Conservation (phyloP, 2,113 vertebrate genomes). For the Rana temporaria region DNA sequence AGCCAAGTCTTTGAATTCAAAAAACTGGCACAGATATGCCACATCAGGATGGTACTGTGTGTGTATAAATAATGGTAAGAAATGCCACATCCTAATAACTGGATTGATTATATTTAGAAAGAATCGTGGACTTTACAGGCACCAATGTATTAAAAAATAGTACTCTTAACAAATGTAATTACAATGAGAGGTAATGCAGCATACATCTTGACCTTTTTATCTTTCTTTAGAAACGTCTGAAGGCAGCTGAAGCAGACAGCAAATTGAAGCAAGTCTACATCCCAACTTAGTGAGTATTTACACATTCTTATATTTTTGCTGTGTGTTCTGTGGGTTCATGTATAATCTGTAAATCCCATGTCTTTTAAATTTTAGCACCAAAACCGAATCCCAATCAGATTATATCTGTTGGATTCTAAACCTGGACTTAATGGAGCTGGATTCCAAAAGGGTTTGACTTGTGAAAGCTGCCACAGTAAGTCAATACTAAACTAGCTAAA, state of each 20-base stretch:
- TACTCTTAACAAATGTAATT: no score
- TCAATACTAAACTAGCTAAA: conserved; percentile 43
- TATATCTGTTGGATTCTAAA: conserved; percentile 86
- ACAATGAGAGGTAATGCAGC: no score
- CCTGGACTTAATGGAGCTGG: conserved; percentile 90
- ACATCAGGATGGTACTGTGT: no score
- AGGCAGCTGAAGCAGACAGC: conserved; percentile 92
- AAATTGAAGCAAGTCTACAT: conserved; percentile 95
- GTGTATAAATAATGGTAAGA: no score
- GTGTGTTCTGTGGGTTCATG: neutral
- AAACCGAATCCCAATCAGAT: conserved; percentile 96
- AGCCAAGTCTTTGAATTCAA: no score
- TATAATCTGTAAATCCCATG: neutral
- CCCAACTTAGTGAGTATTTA: conserved; percentile 88
- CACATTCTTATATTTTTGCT: neutral
- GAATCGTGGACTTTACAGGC: no score
- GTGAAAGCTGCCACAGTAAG: conserved; percentile 95
- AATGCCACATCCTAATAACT: no score
- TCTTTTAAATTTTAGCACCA: conserved; percentile 74
- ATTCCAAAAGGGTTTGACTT: conserved; percentile 91
- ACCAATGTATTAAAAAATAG: no score
- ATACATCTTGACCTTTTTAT: neutral
- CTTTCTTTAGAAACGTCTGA: conserved; percentile 82
- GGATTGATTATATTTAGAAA: no score
- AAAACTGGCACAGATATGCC: no score